Percentiles rank a stretch among this genome's conserved stretches.
Conservation (phyloP, 2,888 invertebrate genomes). For the Nymphalis polychloros region DNA sequence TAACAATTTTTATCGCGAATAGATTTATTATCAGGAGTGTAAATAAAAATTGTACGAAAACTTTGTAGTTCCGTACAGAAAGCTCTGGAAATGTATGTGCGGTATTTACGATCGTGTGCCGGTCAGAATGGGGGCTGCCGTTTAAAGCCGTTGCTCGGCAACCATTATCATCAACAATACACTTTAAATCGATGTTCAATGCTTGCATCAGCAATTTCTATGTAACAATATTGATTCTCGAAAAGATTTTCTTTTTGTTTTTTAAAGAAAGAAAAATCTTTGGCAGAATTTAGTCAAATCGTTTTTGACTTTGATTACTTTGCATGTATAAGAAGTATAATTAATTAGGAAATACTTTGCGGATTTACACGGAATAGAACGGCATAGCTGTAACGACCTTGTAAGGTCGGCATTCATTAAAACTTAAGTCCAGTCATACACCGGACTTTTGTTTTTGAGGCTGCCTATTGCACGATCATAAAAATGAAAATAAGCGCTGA, state of each 20-base stretch:
- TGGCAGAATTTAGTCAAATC: too few species aligned
- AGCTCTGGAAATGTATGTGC: slow-evolving; percentile 51
- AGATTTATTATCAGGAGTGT: background rate
- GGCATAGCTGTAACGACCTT: slow-evolving; percentile 47
- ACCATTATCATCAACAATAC: slow-evolving; percentile 42
- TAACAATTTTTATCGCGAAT: too few species aligned
- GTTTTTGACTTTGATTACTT: background rate
- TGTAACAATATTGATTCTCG: too few species aligned
- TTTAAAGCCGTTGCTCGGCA: slow-evolving; percentile 61
- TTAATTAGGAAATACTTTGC: background rate
- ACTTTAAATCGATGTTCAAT: background rate
- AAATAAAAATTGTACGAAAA: background rate
- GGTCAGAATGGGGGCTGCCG: slow-evolving; percentile 43
- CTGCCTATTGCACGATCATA: too few species aligned
- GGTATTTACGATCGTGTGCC: background rate
- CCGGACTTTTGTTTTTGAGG: too few species aligned
- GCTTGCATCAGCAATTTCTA: too few species aligned
- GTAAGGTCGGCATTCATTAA: slow-evolving; percentile 47
- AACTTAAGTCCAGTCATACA: background rate
- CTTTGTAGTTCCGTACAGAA: slow-evolving; percentile 45
- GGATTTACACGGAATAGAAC: slow-evolving; percentile 1
- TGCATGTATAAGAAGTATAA: background rate
- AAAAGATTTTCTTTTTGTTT: too few species aligned
- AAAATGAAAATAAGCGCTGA: too few species aligned
- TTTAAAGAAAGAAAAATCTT: too few species aligned